Evolutionary conservation across 2,797 vertebrate species (phyloP), one percentile per base, ranked within the genome.

Genomic region (Naso thynnoides): DNA sequence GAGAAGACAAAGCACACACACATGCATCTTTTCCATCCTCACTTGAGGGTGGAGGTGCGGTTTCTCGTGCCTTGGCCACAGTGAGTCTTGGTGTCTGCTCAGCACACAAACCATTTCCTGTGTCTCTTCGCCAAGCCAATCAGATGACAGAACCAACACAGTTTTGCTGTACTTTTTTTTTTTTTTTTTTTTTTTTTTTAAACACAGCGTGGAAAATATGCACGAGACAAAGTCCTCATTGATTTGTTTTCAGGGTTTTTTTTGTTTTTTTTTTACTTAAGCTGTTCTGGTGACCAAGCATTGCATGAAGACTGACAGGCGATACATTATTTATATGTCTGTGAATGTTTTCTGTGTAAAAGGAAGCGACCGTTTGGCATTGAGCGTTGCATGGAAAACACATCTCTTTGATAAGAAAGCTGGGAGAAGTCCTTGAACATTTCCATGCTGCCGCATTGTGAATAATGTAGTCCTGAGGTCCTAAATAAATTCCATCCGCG

Each of bases 81-180:
- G 70, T 86, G 86, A 90, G 92, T 79, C 91, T 83, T 78, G 39
- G 88, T 90, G 92, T 93, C 92, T 94, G 89, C 89, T 86, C 85
- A 67, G 81, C 87, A 83, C 82, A 86, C 72, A 88, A 91, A 92
- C 90, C 90, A 89, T 91, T 94, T 95, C 93, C 94, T 92, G 91
- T 88, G 85, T 91, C 84, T 91, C 60, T 67, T 67, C 16, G 82
- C 76, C 74, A 67, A 88, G 73, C 82, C 88, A 92, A 88, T 93
- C 83, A 84, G 71, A 86, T 59, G 69, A 81, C 82, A 74, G 82
- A 86, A 76, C 71, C 76, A 58, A 80, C 78, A 72, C 41, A 19
- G 63, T 70, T 78, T 54, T 68, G 23, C 73, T 79, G 54, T 68
- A 78, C 13, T 52, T 52, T 50, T 41, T 21, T 70, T 80, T 33